Percentiles rank a stretch among this genome's conserved stretches.
Evolutionary conservation across 2,113 vertebrate species (phyloP).

Genomic region (Rhizomys pruinosus): DNA sequence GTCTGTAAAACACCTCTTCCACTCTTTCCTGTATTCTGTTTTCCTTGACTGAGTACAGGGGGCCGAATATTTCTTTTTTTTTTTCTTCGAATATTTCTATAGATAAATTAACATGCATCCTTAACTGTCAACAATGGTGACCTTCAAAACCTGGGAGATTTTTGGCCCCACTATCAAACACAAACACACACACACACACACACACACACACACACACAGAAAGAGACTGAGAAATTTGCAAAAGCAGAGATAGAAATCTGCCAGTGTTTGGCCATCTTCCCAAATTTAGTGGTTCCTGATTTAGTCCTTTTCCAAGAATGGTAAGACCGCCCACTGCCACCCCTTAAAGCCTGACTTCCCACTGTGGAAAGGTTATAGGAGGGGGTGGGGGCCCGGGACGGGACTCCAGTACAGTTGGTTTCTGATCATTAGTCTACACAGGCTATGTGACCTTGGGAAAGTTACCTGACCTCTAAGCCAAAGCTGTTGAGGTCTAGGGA

Average conservation of each 20-base stretch:
- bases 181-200: neutral
- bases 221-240: neutral
- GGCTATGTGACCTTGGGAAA: slow-evolving; percentile 33
- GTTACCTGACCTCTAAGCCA: slow-evolving; percentile 29
- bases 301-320: slow-evolving; percentile 41
- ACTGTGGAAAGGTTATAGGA: neutral
- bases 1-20: slow-evolving; percentile 55
- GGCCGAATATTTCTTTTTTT: slow-evolving; percentile 34
- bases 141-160: slow-evolving; percentile 61
- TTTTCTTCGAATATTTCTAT: slow-evolving; percentile 57
- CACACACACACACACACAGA: neutral
- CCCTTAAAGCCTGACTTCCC: neutral
- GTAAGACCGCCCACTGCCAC: neutral
- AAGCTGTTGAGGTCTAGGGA: neutral
- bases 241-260: slow-evolving; percentile 47
- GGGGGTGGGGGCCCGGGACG: too few relatives aligned
- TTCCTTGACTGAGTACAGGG: slow-evolving; percentile 47
- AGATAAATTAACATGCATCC: slow-evolving; percentile 62
- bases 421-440: slow-evolving; percentile 18
- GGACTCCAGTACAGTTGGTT: neutral
- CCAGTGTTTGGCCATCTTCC: slow-evolving; percentile 53
- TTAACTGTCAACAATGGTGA: slow-evolving; percentile 56
- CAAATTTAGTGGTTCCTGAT: slow-evolving; percentile 39
- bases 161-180: neutral
- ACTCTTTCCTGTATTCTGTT: slow-evolving; percentile 54